These are phyloP conservation scores for Sarcophaga caerulescens DNA, from an alignment of 2,888 invertebrate species.

Conservation along the genomic window DNA sequence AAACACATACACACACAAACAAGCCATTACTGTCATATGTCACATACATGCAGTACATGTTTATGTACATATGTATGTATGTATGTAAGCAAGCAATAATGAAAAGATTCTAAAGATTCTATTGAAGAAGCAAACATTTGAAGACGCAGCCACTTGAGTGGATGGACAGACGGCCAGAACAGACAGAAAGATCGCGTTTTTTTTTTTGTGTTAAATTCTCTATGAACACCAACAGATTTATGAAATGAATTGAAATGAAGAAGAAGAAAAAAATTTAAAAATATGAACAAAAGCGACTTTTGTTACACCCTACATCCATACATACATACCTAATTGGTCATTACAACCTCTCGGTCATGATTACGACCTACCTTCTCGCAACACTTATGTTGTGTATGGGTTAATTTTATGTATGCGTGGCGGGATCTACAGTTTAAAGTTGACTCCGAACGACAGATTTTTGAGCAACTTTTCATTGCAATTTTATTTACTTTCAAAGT, in stretches of 20 bases:
- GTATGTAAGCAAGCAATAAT: not conserved
- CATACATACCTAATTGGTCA: no score
- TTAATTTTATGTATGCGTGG: no score
- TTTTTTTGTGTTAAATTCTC: not conserved
- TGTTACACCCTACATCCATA: no score
- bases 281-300: not conserved
- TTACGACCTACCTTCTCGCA: no score
- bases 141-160: not conserved
- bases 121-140: not conserved
- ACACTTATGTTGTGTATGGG: no score
- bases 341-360: no score
- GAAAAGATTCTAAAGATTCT: not conserved
- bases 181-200: not conserved
- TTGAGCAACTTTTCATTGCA: no score
- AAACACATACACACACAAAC: not conserved
- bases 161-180: not conserved
- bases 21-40: not conserved
- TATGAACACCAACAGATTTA: constrained; percentile 18
- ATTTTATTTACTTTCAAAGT: no score
- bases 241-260: constrained; percentile 33
- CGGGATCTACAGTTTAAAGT: no score
- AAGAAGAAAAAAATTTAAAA: constrained; percentile 7
- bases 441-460: no score
- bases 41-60: not conserved
- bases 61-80: not conserved